Evolutionary conservation across 1,140 invertebrate genomes (phyloP).

Genomic region (Drosophila biarmipes): DNA sequence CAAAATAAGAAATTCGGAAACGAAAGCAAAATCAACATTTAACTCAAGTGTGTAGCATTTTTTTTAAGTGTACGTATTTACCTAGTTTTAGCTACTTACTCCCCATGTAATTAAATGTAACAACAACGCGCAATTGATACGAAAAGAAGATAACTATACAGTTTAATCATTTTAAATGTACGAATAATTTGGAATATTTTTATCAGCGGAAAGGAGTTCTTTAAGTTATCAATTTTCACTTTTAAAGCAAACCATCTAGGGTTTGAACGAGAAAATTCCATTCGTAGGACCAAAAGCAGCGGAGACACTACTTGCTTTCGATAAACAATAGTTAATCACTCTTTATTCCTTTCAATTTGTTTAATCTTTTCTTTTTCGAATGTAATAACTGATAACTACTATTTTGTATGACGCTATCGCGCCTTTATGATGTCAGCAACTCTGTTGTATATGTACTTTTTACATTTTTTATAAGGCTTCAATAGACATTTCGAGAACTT

Average conservation of each 20-base stretch:
- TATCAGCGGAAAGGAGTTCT: neutral
- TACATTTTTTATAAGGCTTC: slow-evolving; percentile 37
- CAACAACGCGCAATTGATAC: slow-evolving; percentile 59
- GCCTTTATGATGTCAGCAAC: slow-evolving; percentile 23
- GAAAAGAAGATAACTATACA: slow-evolving; percentile 26
- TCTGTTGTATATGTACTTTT: slow-evolving; percentile 35
- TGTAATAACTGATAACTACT: slow-evolving; percentile 33
- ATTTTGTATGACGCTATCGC: slow-evolving; percentile 18
- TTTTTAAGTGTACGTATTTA: slow-evolving; percentile 67
- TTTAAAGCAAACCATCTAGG: neutral
- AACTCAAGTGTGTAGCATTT: slow-evolving; percentile 73
- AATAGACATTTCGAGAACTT: slow-evolving; percentile 42
- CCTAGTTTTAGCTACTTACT: slow-evolving; percentile 59
- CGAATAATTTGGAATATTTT: slow-evolving; percentile 24
- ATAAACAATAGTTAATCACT: slow-evolving; percentile 5
- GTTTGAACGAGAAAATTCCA: neutral
- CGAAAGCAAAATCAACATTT: slow-evolving; percentile 35
- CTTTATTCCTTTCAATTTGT: neutral
- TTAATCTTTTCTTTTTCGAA: slow-evolving; percentile 3
- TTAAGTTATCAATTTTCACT: neutral
- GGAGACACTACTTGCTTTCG: slow-evolving; percentile 1
- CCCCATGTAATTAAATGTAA: slow-evolving; percentile 44
- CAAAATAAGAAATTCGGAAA: slow-evolving; percentile 34
- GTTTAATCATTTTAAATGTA: slow-evolving; percentile 47
- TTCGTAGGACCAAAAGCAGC: slow-evolving; percentile 14